Base-by-base conservation (phyloP, 2,113 vertebrate species). In the Ophthalmolycus amberensis region DNA sequence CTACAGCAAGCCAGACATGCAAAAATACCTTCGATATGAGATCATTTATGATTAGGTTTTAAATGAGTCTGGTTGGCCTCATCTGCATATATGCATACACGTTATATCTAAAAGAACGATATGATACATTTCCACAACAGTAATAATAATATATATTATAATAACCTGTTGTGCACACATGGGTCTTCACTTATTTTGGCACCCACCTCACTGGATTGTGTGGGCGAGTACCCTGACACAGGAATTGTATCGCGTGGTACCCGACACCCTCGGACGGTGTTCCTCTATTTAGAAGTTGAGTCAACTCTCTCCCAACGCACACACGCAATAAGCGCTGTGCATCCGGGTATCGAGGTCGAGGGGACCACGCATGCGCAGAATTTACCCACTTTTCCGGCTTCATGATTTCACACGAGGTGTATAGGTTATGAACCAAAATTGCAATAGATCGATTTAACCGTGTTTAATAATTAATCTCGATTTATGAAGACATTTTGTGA, bases 381-480 rank as follows among this genome's bases (percentile, higher is more conserved):
- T 25, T 9, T 9, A 20, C 7, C 8, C 20, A 0, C 20, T 1
- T n/a, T 8, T 8, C 1, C 11, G n/a, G 9, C 10, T 56, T 25
- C 7, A 5, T 2, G 9, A 16, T 52, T 52, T 56, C 22, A 9
- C 7, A 12, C 18, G 9, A 1, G 22, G 20, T n/a, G 11, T 56
- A 9, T 25, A 11, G 2, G 4, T 8, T 8, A n/a, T 25, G n/a
- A 56, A 56, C 9, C 18, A 10, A 58, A 5, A 14, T 25, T 9
- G 11, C 54, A 56, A 12, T 9, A 10, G 22, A n/a, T 14, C 12
- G 20, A 15, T 10, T 8, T 3, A 9, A 14, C 1, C 7, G 11
- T 25, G 73, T 60, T 75, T 83, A 81, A 89, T 68, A 1, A 86
- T 68, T 89, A 64, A 86, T 42, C 27, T 70, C 18, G 7, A 3